Base-by-base conservation (phyloP, 2,797 vertebrate species). In the Xerus rutilus region DNA sequence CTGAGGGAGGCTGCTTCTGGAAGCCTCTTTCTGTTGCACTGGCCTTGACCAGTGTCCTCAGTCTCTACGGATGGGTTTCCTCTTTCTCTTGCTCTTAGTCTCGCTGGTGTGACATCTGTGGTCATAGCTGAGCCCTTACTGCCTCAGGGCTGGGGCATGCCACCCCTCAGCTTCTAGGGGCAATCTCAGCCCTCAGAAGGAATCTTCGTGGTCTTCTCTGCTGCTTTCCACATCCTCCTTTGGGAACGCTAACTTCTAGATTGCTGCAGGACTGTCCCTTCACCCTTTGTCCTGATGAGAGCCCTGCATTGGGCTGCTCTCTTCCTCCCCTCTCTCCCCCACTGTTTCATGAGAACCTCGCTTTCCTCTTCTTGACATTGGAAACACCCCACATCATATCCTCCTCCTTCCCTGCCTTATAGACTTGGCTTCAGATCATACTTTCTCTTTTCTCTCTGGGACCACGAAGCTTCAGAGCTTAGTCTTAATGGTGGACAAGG, bases 321-420 rank as follows among this genome's bases (percentile, higher is more conserved):
- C 47, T 59, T 74, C 30, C 43, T 89, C 87, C 35, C 25, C 43
- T 20, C 3, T 57, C 20, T 23, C 10, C 4, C 10, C 3, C 3
- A 2, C 12, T 14, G 2, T 43, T 89, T 15, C 25, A 25, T 6
- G 21, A 45, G 17, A 28, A 14, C 7, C 13, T 49, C 13, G 43
- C 59, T 59, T 67, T 89, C 39, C 43, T 32, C 10, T 25, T 62
- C 28, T 7, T 35, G 3, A 17, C 32, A 4, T 20, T 43, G 62
- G 47, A 47, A 62, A 15, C 18, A 7, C 7, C 7, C 3, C 2
- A 4, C 13, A n/a, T 15, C 2, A 2, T 15, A n/a, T 0, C 6
- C n/a, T 4, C 18, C 11, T 35, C 70, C 28, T 78, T 65, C 25
- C 32, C 15, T 49, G 13, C 3, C 43, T 54, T 47, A 1, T 3